Conservation (phyloP, 2,888 invertebrate species). For the Chrysolina americana region DNA sequence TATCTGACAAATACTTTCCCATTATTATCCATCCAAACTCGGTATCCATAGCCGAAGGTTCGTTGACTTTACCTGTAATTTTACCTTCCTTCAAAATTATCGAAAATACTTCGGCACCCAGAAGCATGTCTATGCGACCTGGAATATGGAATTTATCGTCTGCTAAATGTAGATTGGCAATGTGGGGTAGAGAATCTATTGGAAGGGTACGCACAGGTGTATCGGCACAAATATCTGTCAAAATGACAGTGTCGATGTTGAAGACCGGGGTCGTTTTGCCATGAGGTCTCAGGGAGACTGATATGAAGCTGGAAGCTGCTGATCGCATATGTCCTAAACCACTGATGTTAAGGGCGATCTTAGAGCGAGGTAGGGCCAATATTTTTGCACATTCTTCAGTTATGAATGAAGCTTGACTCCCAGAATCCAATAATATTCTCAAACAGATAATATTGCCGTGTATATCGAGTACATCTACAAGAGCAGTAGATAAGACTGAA, state of each 20-base stretch:
- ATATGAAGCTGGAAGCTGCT: background rate
- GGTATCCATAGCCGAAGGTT: background rate
- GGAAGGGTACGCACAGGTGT: background rate
- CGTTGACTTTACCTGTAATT: background rate
- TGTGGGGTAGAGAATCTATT: background rate
- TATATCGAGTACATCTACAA: background rate
- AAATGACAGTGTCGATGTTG: background rate
- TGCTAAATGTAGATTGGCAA: background rate
- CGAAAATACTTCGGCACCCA: background rate
- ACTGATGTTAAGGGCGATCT: background rate
- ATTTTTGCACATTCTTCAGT: background rate
- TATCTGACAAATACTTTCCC: background rate
- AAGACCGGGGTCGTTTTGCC: background rate
- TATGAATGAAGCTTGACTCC: background rate
- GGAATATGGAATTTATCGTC: background rate
- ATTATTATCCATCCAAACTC: constrained; percentile 4
- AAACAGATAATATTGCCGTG: background rate
- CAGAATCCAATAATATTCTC: background rate
- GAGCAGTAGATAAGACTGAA: constrained; percentile 12
- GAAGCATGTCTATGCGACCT: background rate
- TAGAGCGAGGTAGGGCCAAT: background rate
- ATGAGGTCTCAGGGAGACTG: constrained; percentile 1
- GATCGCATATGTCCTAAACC: background rate
- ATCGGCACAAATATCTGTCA: background rate
- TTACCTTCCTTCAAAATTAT: background rate